Percentiles rank a stretch among this genome's conserved stretches.
These are phyloP conservation scores for Gymnosoma rotundatum DNA, from an alignment of 2,888 invertebrate genomes.

Conservation along the genomic window DNA sequence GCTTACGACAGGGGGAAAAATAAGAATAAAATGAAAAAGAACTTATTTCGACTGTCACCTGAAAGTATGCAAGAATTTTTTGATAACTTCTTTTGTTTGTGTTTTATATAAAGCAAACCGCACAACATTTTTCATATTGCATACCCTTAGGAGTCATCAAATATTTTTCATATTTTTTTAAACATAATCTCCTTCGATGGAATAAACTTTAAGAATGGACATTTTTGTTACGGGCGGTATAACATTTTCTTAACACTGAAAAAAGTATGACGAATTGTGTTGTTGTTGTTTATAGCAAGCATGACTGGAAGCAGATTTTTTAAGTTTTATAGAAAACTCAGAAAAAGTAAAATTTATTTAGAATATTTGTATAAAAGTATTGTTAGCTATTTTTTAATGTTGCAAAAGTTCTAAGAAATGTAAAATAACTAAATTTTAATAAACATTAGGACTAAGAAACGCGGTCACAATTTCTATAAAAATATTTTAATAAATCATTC, in stretches of 20 bases:
- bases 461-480: too few species aligned
- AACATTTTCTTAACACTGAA: not conserved
- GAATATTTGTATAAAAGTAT: too few species aligned
- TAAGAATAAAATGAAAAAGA: slow-evolving; percentile 19
- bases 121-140: slow-evolving; percentile 12
- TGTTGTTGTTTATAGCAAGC: too few species aligned
- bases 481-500: too few species aligned
- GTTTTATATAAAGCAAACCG: not conserved
- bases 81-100: not conserved
- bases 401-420: too few species aligned
- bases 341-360: too few species aligned
- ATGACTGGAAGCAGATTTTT: too few species aligned
- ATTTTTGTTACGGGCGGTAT: not conserved
- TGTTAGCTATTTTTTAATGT: too few species aligned
- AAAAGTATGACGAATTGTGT: too few species aligned
- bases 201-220: slow-evolving; percentile 17
- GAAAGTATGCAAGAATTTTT: slow-evolving; percentile 67
- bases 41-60: slow-evolving; percentile 65
- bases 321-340: too few species aligned
- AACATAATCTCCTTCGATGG: slow-evolving; percentile 10
- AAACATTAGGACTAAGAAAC: too few species aligned
- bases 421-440: too few species aligned
- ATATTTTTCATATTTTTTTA: slow-evolving; percentile 8
- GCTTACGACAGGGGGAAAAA: not conserved
- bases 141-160: slow-evolving; percentile 51